phyloP scores from a whole-genome alignment of 64 coral and sea anemone genomes.

The Montipora sp. region DNA sequence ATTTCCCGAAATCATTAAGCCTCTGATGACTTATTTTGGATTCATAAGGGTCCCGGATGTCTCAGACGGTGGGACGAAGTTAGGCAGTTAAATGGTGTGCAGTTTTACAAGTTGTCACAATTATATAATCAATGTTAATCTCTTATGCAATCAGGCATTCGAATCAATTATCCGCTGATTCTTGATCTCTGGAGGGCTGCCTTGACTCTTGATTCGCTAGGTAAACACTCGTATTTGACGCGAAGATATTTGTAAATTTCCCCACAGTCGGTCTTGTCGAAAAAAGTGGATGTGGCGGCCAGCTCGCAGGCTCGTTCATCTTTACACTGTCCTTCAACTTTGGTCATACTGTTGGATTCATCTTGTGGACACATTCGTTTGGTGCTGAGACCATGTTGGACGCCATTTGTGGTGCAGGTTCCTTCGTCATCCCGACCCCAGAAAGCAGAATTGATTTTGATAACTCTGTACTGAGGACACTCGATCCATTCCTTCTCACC shows the following conservation, averaged over 20 bases:
- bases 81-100: conserved; percentile 27
- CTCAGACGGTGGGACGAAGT: neutral
- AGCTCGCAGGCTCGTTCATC: conserved; percentile 95
- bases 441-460: conserved; percentile 90
- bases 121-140: neutral
- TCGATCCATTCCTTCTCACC: conserved; percentile 98
- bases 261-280: conserved; percentile 97
- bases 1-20: neutral
- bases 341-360: conserved; percentile 92
- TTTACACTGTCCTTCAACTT: conserved; percentile 92
- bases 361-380: conserved; percentile 93
- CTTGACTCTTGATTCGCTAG: conserved; percentile 92
- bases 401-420: conserved; percentile 83
- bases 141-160: neutral
- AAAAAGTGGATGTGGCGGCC: conserved; percentile 85
- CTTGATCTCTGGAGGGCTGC: conserved; percentile 62
- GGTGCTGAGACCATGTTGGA: conserved; percentile 89
- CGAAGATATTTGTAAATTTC: conserved; percentile 88
- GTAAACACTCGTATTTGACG: conserved; percentile 86
- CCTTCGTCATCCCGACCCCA: conserved; percentile 96
- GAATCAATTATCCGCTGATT: conserved; percentile 14
- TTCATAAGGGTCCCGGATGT: conserved; percentile 1
- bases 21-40: neutral
- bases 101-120: neutral
- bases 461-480: conserved; percentile 86